These are phyloP conservation scores for Augochlora pura DNA, from an alignment of 1,140 invertebrate genomes.

Conservation along the genomic window DNA sequence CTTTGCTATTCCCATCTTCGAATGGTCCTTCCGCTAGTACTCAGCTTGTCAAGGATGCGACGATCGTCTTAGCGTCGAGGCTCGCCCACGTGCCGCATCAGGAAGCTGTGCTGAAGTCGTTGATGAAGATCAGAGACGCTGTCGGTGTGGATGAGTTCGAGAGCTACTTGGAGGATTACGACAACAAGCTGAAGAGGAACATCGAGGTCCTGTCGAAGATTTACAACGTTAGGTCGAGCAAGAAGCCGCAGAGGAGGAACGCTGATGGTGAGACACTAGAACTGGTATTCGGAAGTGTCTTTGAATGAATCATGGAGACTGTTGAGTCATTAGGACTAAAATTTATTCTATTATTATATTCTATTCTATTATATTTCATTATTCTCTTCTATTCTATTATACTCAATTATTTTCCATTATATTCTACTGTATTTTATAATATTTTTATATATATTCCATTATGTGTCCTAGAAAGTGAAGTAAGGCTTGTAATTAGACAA, in stretches of 20 bases:
- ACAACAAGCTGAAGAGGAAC: slow-evolving; percentile 82
- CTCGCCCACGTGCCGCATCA: slow-evolving; percentile 85
- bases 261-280: background rate
- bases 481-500: no score
- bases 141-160: slow-evolving; percentile 85
- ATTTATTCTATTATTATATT: no score
- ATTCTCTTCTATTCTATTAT: no score
- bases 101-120: slow-evolving; percentile 84
- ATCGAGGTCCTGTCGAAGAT: slow-evolving; percentile 86
- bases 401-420: no score
- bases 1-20: slow-evolving; percentile 81
- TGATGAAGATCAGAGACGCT: slow-evolving; percentile 84
- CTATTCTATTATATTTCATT: no score
- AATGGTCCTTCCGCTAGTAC: slow-evolving; percentile 69
- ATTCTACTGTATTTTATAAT: no score
- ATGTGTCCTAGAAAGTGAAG: no score
- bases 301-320: no score
- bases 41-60: slow-evolving; percentile 77
- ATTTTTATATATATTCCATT: no score
- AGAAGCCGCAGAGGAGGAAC: slow-evolving; percentile 38
- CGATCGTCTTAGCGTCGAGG: slow-evolving; percentile 84
- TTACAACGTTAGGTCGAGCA: slow-evolving; percentile 80
- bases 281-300: no score
- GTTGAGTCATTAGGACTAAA: no score
- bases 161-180: slow-evolving; percentile 75